Evolutionary conservation across 1,140 invertebrate species (phyloP).

Genomic region (Calephelis nemesis): DNA sequence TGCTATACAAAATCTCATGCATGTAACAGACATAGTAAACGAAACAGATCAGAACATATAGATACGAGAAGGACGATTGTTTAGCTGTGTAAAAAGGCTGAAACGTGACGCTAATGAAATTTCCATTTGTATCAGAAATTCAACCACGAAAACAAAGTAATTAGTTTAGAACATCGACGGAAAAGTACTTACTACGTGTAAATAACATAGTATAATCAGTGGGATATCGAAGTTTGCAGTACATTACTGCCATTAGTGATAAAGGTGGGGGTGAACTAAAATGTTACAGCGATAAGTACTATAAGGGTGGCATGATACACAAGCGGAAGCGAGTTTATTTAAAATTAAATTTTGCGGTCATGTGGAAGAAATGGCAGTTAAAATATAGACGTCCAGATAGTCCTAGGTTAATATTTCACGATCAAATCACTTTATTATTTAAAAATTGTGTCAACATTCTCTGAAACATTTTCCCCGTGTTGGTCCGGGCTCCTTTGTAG

Average conservation of each 20-base stretch:
- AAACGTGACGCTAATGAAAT: neutral
- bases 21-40: too few relatives aligned
- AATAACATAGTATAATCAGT: constrained; percentile 13
- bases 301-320: neutral
- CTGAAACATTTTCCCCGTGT: too few relatives aligned
- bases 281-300: constrained; percentile 13
- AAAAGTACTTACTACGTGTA: constrained; percentile 4
- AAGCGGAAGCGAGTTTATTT: neutral
- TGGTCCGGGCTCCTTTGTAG: too few relatives aligned
- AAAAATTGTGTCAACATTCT: too few relatives aligned
- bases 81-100: too few relatives aligned
- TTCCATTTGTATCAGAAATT: neutral
- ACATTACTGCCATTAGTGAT: constrained; percentile 18
- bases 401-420: too few relatives aligned
- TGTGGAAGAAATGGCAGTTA: too few relatives aligned
- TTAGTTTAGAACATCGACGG: neutral
- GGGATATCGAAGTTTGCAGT: constrained; percentile 16
- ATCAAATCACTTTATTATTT: too few relatives aligned
- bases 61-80: neutral
- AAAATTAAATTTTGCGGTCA: neutral
- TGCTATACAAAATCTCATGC: too few relatives aligned
- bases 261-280: constrained; percentile 16
- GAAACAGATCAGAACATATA: neutral
- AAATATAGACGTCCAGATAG: too few relatives aligned
- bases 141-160: constrained; percentile 3